Conservation (phyloP, 2,797 vertebrate genomes). For the Melanotaenia nigrans region DNA sequence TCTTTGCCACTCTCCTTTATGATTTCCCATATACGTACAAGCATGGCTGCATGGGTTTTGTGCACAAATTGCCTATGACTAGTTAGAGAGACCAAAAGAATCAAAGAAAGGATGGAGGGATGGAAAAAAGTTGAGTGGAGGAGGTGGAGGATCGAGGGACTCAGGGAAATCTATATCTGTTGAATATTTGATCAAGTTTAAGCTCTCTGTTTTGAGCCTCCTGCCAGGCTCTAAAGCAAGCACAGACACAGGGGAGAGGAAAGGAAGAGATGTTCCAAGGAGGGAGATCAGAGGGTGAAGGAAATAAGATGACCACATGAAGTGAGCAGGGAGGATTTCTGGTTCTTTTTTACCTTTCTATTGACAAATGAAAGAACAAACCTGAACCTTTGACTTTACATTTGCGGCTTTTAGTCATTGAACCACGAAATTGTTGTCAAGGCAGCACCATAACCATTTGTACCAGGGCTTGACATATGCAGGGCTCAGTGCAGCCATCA, state of each 20-base stretch:
- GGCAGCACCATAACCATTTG: neutral
- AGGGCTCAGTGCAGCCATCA: neutral
- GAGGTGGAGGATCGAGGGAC: constrained; percentile 68
- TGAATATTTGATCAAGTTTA: constrained; percentile 83
- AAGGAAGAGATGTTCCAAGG: constrained; percentile 41
- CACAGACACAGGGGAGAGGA: constrained; percentile 43
- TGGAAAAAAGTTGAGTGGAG: constrained; percentile 53
- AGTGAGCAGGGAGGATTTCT: neutral
- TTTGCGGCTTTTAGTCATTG: neutral
- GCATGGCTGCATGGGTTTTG: constrained; percentile 15
- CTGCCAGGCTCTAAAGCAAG: constrained; percentile 61
- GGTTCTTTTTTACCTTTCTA: constrained; percentile 5
- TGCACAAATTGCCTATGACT: constrained; percentile 48
- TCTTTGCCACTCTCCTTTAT: constrained; percentile 48
- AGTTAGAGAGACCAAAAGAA: constrained; percentile 20
- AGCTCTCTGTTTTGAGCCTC: constrained; percentile 75
- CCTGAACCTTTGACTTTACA: neutral
- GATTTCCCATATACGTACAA: constrained; percentile 54
- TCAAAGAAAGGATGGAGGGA: constrained; percentile 21
- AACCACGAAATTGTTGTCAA: neutral
- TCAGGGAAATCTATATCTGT: constrained; percentile 79
- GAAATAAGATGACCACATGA: constrained; percentile 39
- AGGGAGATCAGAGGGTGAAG: constrained; percentile 10
- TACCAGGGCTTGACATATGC: neutral
- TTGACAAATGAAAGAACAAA: neutral